Evolutionary conservation across 2,797 vertebrate genomes (phyloP), one percentile per base, ranked within the genome.

Genomic region (Ctenochaetus hawaiiensis): DNA sequence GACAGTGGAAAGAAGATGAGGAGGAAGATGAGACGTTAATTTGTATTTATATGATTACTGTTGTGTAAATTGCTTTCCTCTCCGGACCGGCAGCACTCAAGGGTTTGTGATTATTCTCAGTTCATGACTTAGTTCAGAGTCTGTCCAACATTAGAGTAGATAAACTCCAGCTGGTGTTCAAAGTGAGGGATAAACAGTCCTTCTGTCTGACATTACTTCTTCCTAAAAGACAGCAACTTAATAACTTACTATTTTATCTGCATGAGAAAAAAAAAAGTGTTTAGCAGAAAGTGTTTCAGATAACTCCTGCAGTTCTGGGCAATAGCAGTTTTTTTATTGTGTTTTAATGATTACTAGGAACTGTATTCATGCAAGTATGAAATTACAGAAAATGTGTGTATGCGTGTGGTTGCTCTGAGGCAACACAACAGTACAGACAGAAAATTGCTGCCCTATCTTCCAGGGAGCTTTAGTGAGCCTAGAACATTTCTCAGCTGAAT

Each of bases 401-500:
- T 47, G 45, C 71, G 53, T 78, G 81, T 34, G 67, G 48, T 60
- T 77, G 75, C 68, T 81, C 49, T 23, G 48, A 88, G 67, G 61
- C 64, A 68, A 76, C 52, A 43, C 26, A 13, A 72, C 65, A 68
- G 51, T 80, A 84, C 71, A 62, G 78, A 56, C 60, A 85, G 58
- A 58, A 85, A 84, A 80, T 71, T 86, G 51, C 67, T 69, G 67
- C 37, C 20, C 76, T 78, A 71, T 90, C 82, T 86, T 73, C 53
- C 14, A 51, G 37, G 6, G n/a, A 53, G 77, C 54, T 83, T 89
- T 72, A 67, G 65, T 54, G 34, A 85, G 62, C 20, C 67, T 56
- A 65, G 49, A 76, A 72, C 54, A 77, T 83, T 87, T 86, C 75
- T 84, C 62, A 61, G 73, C 59, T 78, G 69, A 85, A 90, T 76